These are phyloP conservation scores for Chloroceryle aenea DNA, from an alignment of 2,113 vertebrate species.

Conservation along the genomic window DNA sequence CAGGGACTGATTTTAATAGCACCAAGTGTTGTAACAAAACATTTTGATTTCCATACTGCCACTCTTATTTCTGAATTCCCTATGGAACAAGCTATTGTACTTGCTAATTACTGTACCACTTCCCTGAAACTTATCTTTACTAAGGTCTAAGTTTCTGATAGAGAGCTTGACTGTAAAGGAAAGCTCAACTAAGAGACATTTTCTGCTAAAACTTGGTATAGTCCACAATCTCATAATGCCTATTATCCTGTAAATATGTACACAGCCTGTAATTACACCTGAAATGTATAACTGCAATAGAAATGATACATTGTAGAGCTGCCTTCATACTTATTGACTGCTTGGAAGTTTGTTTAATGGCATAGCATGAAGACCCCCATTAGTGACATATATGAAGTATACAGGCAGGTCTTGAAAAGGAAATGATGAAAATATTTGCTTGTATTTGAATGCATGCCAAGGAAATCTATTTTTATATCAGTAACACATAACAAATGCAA, in stretches of 20 bases:
- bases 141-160: conserved; percentile 19
- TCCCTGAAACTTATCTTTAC: conserved; percentile 49
- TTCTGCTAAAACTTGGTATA: background rate
- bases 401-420: background rate
- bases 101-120: conserved; percentile 56
- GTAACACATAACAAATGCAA: background rate
- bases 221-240: background rate
- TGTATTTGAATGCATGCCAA: background rate
- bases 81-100: conserved; percentile 33
- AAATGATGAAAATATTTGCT: background rate
- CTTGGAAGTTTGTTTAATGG: background rate
- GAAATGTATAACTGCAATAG: background rate
- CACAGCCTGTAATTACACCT: background rate
- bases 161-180: conserved; percentile 16
- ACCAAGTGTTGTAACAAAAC: conserved; percentile 41
- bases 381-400: background rate
- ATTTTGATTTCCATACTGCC: conserved; percentile 42
- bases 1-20: conserved; percentile 40
- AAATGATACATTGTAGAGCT: background rate
- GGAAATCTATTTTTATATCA: background rate
- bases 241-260: background rate
- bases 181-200: background rate
- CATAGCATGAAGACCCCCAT: background rate
- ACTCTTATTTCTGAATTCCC: conserved; percentile 53
- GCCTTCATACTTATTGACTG: background rate